These are phyloP conservation scores for Eulemur albifrons DNA, from an alignment of 2,797 vertebrate species.

Conservation along the genomic window DNA sequence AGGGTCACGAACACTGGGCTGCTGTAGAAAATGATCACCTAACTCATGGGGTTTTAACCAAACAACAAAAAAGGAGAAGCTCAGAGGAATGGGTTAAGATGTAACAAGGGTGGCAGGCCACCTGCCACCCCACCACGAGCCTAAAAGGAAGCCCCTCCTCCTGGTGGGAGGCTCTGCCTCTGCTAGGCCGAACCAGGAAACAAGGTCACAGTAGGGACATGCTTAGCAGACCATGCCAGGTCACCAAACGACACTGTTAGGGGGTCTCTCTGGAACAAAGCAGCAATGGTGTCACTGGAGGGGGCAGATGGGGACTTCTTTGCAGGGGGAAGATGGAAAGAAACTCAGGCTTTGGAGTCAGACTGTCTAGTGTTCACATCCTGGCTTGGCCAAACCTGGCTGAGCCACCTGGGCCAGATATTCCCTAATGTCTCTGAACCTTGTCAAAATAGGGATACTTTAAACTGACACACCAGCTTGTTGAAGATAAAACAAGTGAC, in stretches of 20 bases:
- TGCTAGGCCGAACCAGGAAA: background rate
- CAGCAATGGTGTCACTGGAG: background rate
- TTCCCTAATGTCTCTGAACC: background rate
- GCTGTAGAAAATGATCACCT: background rate
- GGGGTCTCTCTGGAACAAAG: background rate
- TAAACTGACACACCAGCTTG: background rate
- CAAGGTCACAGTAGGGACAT: background rate
- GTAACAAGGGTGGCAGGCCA: background rate
- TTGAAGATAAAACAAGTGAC: background rate
- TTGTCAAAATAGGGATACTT: background rate
- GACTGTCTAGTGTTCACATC: background rate
- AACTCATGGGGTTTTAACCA: background rate
- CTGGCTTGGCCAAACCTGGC: background rate
- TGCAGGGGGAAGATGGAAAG: background rate
- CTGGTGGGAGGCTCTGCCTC: background rate
- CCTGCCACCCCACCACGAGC: background rate
- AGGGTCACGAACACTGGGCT: background rate
- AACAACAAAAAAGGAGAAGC: background rate
- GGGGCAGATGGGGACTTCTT: background rate
- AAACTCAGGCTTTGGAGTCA: background rate
- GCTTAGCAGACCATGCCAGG: background rate
- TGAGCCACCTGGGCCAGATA: background rate
- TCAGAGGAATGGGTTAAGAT: background rate
- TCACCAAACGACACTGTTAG: background rate
- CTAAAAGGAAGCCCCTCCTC: background rate